Evolutionary conservation across 2,797 vertebrate genomes (phyloP), one percentile per base, ranked within the genome.

Genomic region (Borostomias antarcticus): DNA sequence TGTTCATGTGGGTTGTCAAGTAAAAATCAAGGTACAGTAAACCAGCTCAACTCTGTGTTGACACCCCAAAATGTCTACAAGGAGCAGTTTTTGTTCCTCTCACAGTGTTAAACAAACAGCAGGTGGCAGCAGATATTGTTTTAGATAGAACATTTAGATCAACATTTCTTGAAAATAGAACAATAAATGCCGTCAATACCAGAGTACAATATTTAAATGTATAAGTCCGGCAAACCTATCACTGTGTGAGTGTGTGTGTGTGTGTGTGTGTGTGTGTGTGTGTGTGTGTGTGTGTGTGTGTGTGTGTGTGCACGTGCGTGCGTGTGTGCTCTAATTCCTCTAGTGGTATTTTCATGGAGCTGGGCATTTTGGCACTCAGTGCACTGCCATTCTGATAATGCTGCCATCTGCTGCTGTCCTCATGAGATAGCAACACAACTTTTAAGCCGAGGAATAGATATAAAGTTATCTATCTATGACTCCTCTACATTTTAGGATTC

Each of bases 101-200:
- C 43, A 45, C n/a, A n/a, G 43, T 15, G 15, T 53, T 48, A 66
- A 59, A 62, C 28, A 57, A 66, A 70, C 62, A n/a, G n/a, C n/a
- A n/a, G n/a, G n/a, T n/a, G n/a, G n/a, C n/a, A n/a, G n/a, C n/a
- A n/a, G n/a, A n/a, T n/a, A n/a, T n/a, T n/a, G n/a, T n/a, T n/a
- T n/a, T n/a, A n/a, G n/a, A n/a, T n/a, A n/a, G n/a, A n/a, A n/a
- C n/a, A n/a, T n/a, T n/a, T n/a, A n/a, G n/a, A n/a, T n/a, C n/a
- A n/a, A n/a, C n/a, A n/a, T n/a, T n/a, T n/a, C n/a, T n/a, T n/a
- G n/a, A n/a, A n/a, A n/a, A n/a, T n/a, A n/a, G n/a, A n/a, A n/a
- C n/a, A n/a, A n/a, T n/a, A n/a, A n/a, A n/a, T n/a, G n/a, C n/a
- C n/a, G n/a, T n/a, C n/a, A n/a, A n/a, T n/a, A n/a, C n/a, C n/a